Percentiles rank a stretch among this genome's conserved stretches.
These are phyloP conservation scores for Lordiphosa mommai DNA, from an alignment of 1,140 invertebrate genomes.

Conservation along the genomic window DNA sequence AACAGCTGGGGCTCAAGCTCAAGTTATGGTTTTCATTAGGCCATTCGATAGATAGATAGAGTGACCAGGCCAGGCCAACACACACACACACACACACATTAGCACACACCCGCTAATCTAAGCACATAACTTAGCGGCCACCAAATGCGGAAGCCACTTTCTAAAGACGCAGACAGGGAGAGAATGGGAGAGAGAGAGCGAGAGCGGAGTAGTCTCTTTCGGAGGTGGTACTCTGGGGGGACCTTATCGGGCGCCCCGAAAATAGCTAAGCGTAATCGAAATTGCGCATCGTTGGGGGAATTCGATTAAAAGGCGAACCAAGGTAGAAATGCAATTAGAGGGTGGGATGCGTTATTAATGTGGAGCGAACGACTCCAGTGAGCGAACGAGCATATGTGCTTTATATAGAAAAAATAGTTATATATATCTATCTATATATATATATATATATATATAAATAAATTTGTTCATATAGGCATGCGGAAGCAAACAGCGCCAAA, in stretches of 20 bases:
- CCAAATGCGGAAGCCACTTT: conserved; percentile 73
- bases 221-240: background rate
- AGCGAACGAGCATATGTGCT: conserved; percentile 36
- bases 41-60: conserved; percentile 39
- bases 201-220: too few species aligned
- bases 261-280: conserved; percentile 68
- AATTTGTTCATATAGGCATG: conserved; percentile 37
- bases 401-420: conserved; percentile 11
- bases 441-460: conserved; percentile 6
- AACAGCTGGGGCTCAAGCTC: background rate
- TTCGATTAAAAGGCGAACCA: conserved; percentile 55
- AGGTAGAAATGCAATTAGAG: conserved; percentile 74
- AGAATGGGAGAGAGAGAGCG: too few species aligned
- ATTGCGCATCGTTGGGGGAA: conserved; percentile 73
- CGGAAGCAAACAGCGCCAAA: conserved; percentile 70
- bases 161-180: conserved; percentile 31
- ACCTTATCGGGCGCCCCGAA: conserved; percentile 47
- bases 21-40: conserved; percentile 75
- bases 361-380: conserved; percentile 41
- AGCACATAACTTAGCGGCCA: conserved; percentile 57
- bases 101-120: conserved; percentile 75
- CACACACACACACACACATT: conserved; percentile 33
- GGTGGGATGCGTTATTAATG: conserved; percentile 79
- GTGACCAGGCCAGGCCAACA: conserved; percentile 18
- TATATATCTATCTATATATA: conserved; percentile 9